Percentiles rank a stretch among this genome's conserved stretches.
phyloP scores from a whole-genome alignment of 1,140 invertebrate species.

The Aphelinus certus region DNA sequence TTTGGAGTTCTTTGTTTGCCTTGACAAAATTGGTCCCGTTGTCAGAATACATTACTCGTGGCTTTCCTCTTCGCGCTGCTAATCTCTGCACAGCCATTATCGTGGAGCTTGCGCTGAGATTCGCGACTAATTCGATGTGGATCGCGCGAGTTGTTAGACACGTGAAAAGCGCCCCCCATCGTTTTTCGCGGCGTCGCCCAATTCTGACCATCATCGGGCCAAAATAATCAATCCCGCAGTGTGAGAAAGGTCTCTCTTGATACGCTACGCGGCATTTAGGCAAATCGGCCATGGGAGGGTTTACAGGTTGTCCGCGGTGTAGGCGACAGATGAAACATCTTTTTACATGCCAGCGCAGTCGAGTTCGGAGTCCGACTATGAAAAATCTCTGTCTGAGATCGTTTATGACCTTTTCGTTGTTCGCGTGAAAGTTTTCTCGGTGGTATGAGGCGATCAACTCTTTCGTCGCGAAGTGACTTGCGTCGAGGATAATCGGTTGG shows the following conservation, averaged over 20 bases:
- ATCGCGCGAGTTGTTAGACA: constrained; percentile 46
- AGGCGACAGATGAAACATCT: background rate
- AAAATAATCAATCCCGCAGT: constrained; percentile 52
- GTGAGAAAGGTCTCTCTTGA: constrained; percentile 44
- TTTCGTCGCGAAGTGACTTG: background rate
- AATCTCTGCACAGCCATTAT: constrained; percentile 47
- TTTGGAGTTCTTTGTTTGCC: background rate
- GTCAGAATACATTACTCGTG: constrained; percentile 41
- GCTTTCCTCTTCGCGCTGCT: constrained; percentile 40
- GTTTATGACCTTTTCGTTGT: constrained; percentile 39
- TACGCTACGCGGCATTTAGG: constrained; percentile 21
- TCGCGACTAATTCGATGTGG: constrained; percentile 45
- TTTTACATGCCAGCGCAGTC: constrained; percentile 14
- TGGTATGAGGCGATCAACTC: constrained; percentile 36
- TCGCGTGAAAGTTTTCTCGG: constrained; percentile 30
- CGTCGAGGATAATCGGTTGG: constrained; percentile 2
- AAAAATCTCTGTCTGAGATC: constrained; percentile 41
- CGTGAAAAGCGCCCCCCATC: constrained; percentile 53
- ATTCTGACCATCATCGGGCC: constrained; percentile 46
- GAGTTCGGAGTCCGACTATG: constrained; percentile 33
- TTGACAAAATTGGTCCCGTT: constrained; percentile 49
- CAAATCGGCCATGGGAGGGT: constrained; percentile 26
- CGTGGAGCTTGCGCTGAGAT: constrained; percentile 41
- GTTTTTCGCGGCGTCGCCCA: constrained; percentile 46
- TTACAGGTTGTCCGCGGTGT: background rate